Conservation (phyloP, 2,797 vertebrate genomes). For the Taeniopygia guttata region DNA sequence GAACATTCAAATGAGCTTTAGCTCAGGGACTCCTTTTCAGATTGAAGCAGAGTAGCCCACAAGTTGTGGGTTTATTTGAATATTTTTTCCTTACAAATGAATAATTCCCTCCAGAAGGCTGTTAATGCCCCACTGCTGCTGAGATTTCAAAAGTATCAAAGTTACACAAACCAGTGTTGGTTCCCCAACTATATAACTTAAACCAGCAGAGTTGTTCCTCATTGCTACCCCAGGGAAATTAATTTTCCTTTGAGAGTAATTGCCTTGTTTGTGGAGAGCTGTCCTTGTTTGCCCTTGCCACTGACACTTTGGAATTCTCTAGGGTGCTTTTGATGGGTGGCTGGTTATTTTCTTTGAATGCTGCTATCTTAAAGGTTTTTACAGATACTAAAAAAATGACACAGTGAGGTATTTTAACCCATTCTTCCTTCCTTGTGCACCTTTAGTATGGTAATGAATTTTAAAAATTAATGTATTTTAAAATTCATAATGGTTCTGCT, state of each 20-base stretch:
- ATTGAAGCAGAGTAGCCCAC: neutral
- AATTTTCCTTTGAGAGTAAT: neutral
- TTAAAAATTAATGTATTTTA: neutral
- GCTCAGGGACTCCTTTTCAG: neutral
- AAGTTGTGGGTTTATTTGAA: neutral
- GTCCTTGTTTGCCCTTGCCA: neutral
- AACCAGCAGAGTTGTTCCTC: neutral
- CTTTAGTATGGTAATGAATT: neutral
- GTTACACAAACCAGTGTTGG: fast-evolving
- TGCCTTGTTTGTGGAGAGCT: neutral
- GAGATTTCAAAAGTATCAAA: neutral
- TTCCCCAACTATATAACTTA: fast-evolving
- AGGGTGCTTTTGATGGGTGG: neutral
- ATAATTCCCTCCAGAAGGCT: neutral
- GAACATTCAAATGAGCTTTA: neutral
- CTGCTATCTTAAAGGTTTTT: neutral
- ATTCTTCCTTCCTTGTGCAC: neutral
- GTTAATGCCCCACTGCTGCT: neutral
- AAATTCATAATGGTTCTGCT: neutral
- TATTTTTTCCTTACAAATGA: neutral
- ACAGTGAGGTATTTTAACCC: neutral
- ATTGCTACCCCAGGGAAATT: neutral
- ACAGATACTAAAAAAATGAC: neutral
- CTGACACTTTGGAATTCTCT: neutral
- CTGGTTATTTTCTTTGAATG: neutral